Conservation (phyloP, 2,797 vertebrate species). For the Hypotaenidia philippensis region DNA sequence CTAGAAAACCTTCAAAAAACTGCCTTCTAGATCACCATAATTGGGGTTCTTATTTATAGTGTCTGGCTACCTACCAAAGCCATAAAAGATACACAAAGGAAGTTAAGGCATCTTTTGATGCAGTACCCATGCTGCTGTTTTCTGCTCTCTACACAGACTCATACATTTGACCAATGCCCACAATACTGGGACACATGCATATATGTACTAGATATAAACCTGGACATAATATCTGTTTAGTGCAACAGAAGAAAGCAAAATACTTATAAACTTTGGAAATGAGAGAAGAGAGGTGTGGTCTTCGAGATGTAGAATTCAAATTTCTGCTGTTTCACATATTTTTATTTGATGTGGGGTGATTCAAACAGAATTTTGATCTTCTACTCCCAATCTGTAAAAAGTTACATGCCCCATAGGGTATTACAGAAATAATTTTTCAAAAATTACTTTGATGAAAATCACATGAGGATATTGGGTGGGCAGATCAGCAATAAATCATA, state of each 20-base stretch:
- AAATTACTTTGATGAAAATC: not conserved
- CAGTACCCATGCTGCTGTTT: not conserved
- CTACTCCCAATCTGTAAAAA: not conserved
- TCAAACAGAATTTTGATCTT: not conserved
- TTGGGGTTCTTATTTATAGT: not conserved
- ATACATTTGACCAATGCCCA: not conserved
- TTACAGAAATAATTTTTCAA: not conserved
- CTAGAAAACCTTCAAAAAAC: not conserved
- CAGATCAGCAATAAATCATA: not conserved
- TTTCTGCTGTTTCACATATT: not conserved
- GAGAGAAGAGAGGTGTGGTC: not conserved
- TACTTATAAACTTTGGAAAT: not conserved
- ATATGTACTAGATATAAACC: not conserved
- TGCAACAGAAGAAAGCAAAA: not conserved
- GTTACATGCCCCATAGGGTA: not conserved
- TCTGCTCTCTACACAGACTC: not conserved
- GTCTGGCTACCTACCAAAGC: not conserved
- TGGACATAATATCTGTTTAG: not conserved
- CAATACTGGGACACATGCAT: rapidly evolving
- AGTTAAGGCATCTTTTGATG: not conserved
- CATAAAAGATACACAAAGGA: not conserved
- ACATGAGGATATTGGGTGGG: not conserved
- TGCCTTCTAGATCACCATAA: not conserved
- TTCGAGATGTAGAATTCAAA: not conserved
- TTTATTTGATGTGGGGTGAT: not conserved